Base-by-base conservation (phyloP, 2,888 invertebrate genomes). In the Drosophila gaucha region DNA sequence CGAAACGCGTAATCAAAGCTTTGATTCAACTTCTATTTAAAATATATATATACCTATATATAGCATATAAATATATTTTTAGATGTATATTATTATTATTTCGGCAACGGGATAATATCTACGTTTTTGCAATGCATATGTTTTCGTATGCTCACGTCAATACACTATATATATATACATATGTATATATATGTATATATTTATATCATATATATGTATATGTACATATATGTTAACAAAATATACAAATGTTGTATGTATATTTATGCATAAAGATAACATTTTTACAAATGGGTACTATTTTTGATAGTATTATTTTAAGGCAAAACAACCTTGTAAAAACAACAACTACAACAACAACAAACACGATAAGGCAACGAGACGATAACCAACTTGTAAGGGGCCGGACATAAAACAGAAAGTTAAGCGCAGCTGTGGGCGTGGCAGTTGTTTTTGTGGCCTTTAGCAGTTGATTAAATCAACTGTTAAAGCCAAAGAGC, bases 141-240 rank as follows among this genome's bases (percentile, higher is more conserved):
- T 90, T 90, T 90, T 90, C 88, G 89, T 90, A 90, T 90, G 89
- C 90, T 89, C 89, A 88, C 76, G 87, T 88, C 80, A 78, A 80
- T 85, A 73, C 68, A 63, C 35, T 56, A 41, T 51, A 59, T 54
- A 67, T 31, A 5, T 60, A 60, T 67, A 26, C 31, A 62, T 65
- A 74, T 73, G 70, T 78, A 59, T 67, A 68, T 68, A 69, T 73
- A 70, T 74, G 63, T 67, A 30, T 33, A 65, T 65, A 76, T 73
- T 62, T 70, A 69, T 67, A 67, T 75, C 31, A 79, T 73, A 65
- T 43, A n/a, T 24, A 43, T 65, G 58, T 64, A 28, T 47, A 51
- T 55, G 57, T 43, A 12, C 63, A 66, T 72, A 39, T 41, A 59
- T 67, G 71, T 74, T 72, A 64, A 69, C 64, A 78, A 88, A 58